A percentile compares a stretch with the other conserved stretches of the same genome.
phyloP scores from a whole-genome alignment of 2,888 invertebrate species.

The Coelopa pilipes region DNA sequence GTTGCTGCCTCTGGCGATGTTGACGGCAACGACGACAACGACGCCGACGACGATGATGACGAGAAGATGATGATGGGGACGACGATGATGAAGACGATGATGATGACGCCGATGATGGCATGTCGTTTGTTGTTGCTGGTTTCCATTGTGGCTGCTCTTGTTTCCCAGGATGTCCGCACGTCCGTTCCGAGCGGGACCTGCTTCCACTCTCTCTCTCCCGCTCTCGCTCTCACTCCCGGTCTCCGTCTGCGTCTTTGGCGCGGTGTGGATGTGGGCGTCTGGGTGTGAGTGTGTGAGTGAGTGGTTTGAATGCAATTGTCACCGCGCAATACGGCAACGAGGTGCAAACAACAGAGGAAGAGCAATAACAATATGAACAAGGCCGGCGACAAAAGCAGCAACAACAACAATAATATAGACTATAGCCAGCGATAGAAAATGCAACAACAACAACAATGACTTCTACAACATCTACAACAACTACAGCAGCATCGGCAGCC shows the following conservation, averaged over 20 bases:
- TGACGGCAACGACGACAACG: slow-evolving; percentile 5
- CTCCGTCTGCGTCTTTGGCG: neutral
- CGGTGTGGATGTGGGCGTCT: neutral
- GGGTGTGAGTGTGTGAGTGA: neutral
- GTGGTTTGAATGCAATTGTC: slow-evolving; percentile 8
- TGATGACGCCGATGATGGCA: neutral
- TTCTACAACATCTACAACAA: neutral
- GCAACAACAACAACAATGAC: too few relatives aligned
- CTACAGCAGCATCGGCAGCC: neutral
- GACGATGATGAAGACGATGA: slow-evolving; percentile 9
- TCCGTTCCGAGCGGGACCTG: neutral
- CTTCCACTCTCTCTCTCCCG: too few relatives aligned
- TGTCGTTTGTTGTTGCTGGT: slow-evolving; percentile 13
- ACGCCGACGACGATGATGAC: neutral
- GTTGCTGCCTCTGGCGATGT: neutral
- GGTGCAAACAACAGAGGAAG: slow-evolving; percentile 27
- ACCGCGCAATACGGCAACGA: slow-evolving; percentile 17
- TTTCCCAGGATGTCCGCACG: slow-evolving; percentile 26
- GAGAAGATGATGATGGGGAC: neutral
- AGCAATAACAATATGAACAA: neutral
- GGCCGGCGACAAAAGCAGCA: too few relatives aligned
- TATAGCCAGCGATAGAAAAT: too few relatives aligned
- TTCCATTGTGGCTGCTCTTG: slow-evolving; percentile 23
- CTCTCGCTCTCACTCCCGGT: too few relatives aligned
- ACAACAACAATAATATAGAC: too few relatives aligned